Evolutionary conservation across 1,140 invertebrate species (phyloP).

Genomic region (Papilio helenus): DNA sequence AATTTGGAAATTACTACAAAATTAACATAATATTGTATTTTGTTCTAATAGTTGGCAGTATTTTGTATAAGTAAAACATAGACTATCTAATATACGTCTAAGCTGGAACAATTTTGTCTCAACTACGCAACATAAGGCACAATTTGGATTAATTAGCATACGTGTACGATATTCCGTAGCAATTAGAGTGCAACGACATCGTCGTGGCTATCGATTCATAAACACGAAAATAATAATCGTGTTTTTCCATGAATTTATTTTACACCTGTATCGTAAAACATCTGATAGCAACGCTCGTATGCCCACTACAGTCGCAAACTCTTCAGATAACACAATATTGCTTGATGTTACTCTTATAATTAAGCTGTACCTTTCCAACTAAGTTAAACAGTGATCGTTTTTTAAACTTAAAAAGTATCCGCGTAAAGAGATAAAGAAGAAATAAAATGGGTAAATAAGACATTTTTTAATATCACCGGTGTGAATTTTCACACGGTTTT

Average conservation of each 20-base stretch:
- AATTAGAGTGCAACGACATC: slow-evolving; percentile 18
- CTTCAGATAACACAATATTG: slow-evolving; percentile 31
- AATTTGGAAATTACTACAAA: no score
- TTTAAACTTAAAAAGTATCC: not conserved
- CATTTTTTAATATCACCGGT: no score
- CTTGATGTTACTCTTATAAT: slow-evolving; percentile 2
- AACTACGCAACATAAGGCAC: not conserved
- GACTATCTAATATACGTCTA: no score
- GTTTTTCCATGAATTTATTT: slow-evolving; percentile 34
- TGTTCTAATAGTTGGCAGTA: no score
- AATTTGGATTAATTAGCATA: slow-evolving; percentile 1
- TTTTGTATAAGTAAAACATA: no score
- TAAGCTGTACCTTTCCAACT: not conserved
- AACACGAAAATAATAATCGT: slow-evolving; percentile 31
- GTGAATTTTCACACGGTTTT: no score
- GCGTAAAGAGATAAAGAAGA: no score
- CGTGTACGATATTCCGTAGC: not conserved
- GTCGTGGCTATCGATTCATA: slow-evolving; percentile 17
- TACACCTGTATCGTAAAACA: slow-evolving; percentile 20
- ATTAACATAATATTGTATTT: no score
- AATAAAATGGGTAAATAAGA: no score
- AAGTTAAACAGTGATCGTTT: not conserved
- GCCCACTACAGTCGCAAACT: slow-evolving; percentile 7
- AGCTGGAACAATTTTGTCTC: slow-evolving; percentile 21
- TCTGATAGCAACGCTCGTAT: slow-evolving; percentile 24